A percentile compares a stretch with the other conserved stretches of the same genome.
phyloP scores from a whole-genome alignment of 53 echinoderm and acorn worm species.

The Paelopatides confundens region DNA sequence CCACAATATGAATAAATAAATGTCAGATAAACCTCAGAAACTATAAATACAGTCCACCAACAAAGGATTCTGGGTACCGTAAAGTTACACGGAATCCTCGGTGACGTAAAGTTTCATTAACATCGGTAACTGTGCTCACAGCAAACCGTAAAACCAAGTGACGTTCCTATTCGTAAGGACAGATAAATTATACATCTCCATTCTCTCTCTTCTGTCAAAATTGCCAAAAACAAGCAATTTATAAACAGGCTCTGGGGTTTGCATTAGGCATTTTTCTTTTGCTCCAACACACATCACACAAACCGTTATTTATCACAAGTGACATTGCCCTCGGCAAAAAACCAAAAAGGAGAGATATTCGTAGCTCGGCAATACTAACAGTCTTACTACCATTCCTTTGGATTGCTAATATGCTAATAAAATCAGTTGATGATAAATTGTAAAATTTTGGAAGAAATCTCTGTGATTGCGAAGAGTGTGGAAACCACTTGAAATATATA shows the following conservation, averaged over 20 bases:
- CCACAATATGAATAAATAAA: no score
- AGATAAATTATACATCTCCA: not conserved
- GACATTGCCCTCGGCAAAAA: conserved; percentile 37
- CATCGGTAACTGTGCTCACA: not conserved
- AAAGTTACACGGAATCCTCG: not conserved
- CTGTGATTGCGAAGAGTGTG: no score
- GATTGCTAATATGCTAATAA: not conserved
- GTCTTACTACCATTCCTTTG: not conserved
- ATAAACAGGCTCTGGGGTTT: not conserved
- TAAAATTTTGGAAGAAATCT: no score
- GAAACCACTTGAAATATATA: no score
- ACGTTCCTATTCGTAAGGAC: not conserved
- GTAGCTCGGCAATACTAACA: not conserved
- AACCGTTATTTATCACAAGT: conserved; percentile 18
- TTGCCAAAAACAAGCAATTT: not conserved
- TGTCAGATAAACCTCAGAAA: no score
- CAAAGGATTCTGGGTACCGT: not conserved
- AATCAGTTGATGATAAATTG: no score
- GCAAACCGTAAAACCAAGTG: not conserved
- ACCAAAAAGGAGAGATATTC: not conserved
- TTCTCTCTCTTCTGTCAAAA: not conserved
- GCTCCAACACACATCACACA: conserved; percentile 22
- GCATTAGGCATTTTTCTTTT: not conserved
- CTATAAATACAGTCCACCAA: not conserved
- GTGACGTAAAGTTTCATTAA: not conserved